Percentiles rank a stretch among this genome's conserved stretches.
These are phyloP conservation scores for Corynorhinus townsendii DNA, from an alignment of 2,113 vertebrate genomes.

Conservation along the genomic window DNA sequence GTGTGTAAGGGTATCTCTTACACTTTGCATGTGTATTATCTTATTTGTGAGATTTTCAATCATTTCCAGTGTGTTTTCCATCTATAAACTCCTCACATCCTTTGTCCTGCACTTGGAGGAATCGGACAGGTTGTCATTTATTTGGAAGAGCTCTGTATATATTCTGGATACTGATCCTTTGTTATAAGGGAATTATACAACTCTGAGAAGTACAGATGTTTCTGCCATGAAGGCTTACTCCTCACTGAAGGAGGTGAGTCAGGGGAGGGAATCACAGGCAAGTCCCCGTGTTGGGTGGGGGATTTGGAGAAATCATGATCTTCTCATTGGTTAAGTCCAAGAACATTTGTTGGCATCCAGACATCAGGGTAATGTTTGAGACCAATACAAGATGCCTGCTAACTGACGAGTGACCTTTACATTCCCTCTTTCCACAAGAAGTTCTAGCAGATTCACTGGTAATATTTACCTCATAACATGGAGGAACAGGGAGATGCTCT, in stretches of 20 bases:
- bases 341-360: background rate
- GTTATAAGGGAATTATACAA: background rate
- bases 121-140: background rate
- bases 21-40: background rate
- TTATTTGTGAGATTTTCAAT: background rate
- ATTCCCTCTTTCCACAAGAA: background rate
- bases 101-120: background rate
- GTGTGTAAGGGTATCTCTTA: too few relatives aligned
- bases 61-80: background rate
- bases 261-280: too few relatives aligned
- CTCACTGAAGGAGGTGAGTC: background rate
- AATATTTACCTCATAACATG: background rate
- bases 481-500: background rate
- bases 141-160: background rate
- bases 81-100: background rate
- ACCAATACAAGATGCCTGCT: too few relatives aligned
- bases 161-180: background rate
- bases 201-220: background rate
- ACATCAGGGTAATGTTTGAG: background rate
- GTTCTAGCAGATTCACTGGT: background rate
- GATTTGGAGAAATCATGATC: rapidly evolving
- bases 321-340: background rate
- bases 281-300: background rate
- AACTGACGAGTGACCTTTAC: background rate
- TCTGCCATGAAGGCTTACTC: background rate